Base-by-base conservation (phyloP, 2,888 invertebrate species). In the Pyrrhia umbra region DNA sequence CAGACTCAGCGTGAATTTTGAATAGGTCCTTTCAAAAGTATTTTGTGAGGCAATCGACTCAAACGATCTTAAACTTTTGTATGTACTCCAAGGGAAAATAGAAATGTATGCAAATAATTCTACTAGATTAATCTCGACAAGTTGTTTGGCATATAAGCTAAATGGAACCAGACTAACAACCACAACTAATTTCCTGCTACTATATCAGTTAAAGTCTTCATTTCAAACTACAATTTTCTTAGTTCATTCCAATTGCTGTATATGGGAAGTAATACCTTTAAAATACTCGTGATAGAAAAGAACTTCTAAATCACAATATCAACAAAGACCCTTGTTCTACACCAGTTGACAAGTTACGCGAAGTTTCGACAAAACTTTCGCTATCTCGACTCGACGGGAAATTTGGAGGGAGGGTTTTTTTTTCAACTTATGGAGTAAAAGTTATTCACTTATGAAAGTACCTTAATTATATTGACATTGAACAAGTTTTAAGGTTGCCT, bases 361-460 rank as follows among this genome's bases (percentile, higher is more conserved):
- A 71, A 56, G 54, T 70, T 74, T 50, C 6, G 20, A 2, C 34
- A 16, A 59, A 71, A 75, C 49, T 63, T 57, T 43, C 6, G 23
- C 37, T 40, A 8, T 60, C 40, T 37, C 21, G 18, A 9, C 21
- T 45, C 30, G 13, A 18, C 30, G 27, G 13, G 15, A 58, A 56
- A 51, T 8, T 16, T 21, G 37, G 42, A 47, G 27, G 30, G 25
- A 39, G 37, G 45, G 25, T 27, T 61, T 58, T 58, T n/a, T 23
- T 61, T 61, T n/a, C 13, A 58, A 61, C 45, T 55, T 65, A 57
- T 40, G 30, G 15, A 34, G 39, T n/a, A 13, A 55, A 72, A 61
- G 43, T 72, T 66, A 55, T 66, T 77, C 63, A 68, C 46, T 75
- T 74, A 60, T 49, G 27, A 54, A 72, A 51, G 54, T 46, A 52